These are phyloP conservation scores for Halocaridina rubra DNA, from an alignment of 2,888 invertebrate species.

Conservation along the genomic window DNA sequence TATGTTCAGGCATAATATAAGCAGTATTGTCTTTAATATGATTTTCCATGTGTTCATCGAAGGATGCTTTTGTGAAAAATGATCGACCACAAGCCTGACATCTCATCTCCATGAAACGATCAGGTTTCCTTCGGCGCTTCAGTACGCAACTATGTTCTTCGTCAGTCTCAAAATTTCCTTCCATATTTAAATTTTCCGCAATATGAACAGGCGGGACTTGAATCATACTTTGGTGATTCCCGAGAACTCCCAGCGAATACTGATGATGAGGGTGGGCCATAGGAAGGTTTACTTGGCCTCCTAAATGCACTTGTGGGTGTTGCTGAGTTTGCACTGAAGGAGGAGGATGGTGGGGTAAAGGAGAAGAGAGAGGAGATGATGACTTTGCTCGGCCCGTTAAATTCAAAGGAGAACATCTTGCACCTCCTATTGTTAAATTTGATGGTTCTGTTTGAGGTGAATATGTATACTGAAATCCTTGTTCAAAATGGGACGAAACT, in stretches of 20 bases:
- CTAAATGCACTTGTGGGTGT: slow-evolving; percentile 13
- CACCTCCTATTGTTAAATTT: slow-evolving; percentile 47
- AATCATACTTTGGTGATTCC: slow-evolving; percentile 6
- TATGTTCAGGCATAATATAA: slow-evolving; percentile 43
- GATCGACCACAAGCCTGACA: slow-evolving; percentile 44
- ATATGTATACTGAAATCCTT: slow-evolving; percentile 58
- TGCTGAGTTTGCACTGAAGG: not conserved
- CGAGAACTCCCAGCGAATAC: slow-evolving; percentile 21
- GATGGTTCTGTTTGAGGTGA: slow-evolving; percentile 61
- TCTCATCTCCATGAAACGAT: slow-evolving; percentile 35
- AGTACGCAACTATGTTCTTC: slow-evolving; percentile 33
- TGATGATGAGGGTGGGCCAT: slow-evolving; percentile 13
- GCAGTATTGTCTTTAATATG: slow-evolving; percentile 49
- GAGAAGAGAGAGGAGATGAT: slow-evolving; percentile 40
- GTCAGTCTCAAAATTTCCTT: slow-evolving; percentile 20
- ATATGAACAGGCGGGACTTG: slow-evolving; percentile 27
- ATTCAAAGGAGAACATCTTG: slow-evolving; percentile 62
- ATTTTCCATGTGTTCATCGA: slow-evolving; percentile 52
- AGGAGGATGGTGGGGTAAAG: slow-evolving; percentile 22
- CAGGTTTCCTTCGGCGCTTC: slow-evolving; percentile 38
- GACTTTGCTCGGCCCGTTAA: slow-evolving; percentile 60
- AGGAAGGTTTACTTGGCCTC: not conserved
- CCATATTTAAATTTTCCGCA: slow-evolving; percentile 35
- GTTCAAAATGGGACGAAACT: slow-evolving; percentile 54
- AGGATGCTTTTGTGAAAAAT: slow-evolving; percentile 51